Percentiles rank a stretch among this genome's conserved stretches.
Conservation (phyloP, 2,797 vertebrate species). For the Xiphophorus birchmanni region DNA sequence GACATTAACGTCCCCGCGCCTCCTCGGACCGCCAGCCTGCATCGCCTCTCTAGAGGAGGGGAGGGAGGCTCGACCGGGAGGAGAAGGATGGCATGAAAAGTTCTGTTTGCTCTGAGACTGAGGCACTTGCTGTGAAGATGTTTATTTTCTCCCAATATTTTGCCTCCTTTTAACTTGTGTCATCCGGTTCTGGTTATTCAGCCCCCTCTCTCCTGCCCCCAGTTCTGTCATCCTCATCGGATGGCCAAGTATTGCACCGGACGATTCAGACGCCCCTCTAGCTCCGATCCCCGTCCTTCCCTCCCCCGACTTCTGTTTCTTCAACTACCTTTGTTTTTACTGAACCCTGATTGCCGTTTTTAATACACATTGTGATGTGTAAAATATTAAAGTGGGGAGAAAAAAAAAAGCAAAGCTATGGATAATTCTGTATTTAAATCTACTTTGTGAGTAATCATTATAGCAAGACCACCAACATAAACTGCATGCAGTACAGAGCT, state of each 20-base stretch:
- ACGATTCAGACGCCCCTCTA: slow-evolving; percentile 42
- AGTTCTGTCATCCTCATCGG: slow-evolving; percentile 34
- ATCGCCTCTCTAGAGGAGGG: slow-evolving; percentile 42
- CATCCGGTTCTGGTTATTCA: slow-evolving; percentile 31
- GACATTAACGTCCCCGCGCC: slow-evolving; percentile 50
- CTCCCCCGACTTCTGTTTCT: slow-evolving; percentile 49
- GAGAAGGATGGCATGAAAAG: slow-evolving; percentile 64
- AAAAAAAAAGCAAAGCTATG: slow-evolving; percentile 50
- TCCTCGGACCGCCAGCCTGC: slow-evolving; percentile 60
- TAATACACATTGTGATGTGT: slow-evolving; percentile 77
- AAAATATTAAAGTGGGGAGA: slow-evolving; percentile 63
- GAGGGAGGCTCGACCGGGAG: slow-evolving; percentile 32
- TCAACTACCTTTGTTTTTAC: slow-evolving; percentile 75
- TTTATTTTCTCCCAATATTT: slow-evolving; percentile 43
- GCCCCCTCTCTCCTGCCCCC: background rate
- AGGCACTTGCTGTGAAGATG: slow-evolving; percentile 68
- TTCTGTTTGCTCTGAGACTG: slow-evolving; percentile 67
- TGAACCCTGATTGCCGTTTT: slow-evolving; percentile 75
- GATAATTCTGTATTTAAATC: slow-evolving; percentile 79
- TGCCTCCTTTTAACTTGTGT: slow-evolving; percentile 47
- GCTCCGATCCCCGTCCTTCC: background rate
- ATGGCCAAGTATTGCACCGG: slow-evolving; percentile 49
- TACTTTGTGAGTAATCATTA: slow-evolving; percentile 61
- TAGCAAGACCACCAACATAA: slow-evolving; percentile 62
- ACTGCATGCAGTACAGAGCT: slow-evolving; percentile 86